These are phyloP conservation scores for Cloeon dipterum DNA, from an alignment of 2,888 invertebrate species.

Conservation along the genomic window DNA sequence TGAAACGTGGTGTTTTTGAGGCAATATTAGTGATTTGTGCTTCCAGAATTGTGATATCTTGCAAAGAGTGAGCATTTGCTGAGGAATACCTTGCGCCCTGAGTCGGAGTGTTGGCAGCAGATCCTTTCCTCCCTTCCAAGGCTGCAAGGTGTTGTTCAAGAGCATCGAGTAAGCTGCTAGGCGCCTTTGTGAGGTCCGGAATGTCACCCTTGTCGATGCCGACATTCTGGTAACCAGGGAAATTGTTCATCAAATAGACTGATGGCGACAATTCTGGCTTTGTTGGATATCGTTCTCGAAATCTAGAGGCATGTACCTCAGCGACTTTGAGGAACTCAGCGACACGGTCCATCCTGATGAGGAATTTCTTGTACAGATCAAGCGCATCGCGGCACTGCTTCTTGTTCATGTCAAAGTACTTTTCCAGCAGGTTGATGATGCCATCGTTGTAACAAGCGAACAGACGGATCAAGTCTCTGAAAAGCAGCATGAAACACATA, in stretches of 20 bases:
- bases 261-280: neutral
- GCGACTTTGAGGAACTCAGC: slow-evolving; percentile 86
- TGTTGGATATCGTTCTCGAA: too few relatives aligned
- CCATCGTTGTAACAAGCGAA: slow-evolving; percentile 99
- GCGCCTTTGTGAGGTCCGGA: slow-evolving; percentile 93
- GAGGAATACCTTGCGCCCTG: slow-evolving; percentile 68
- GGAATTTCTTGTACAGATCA: slow-evolving; percentile 95
- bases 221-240: slow-evolving; percentile 41
- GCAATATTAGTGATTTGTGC: too few relatives aligned
- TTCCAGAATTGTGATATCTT: too few relatives aligned
- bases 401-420: slow-evolving; percentile 99
- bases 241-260: slow-evolving; percentile 1
- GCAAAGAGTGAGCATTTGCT: too few relatives aligned
- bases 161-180: slow-evolving; percentile 89
- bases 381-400: slow-evolving; percentile 95
- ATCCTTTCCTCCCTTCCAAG: slow-evolving; percentile 79
- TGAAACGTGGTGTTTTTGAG: too few relatives aligned
- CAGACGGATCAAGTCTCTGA: slow-evolving; percentile 93
- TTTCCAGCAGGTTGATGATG: slow-evolving; percentile 93
- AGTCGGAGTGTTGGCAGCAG: slow-evolving; percentile 66
- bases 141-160: slow-evolving; percentile 86
- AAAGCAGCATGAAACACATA: slow-evolving; percentile 96
- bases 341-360: slow-evolving; percentile 95
- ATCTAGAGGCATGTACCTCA: slow-evolving; percentile 25
- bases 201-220: slow-evolving; percentile 98